These are phyloP conservation scores for Nothocercus nigrocapillus DNA, from an alignment of 2,113 vertebrate species.

Conservation along the genomic window DNA sequence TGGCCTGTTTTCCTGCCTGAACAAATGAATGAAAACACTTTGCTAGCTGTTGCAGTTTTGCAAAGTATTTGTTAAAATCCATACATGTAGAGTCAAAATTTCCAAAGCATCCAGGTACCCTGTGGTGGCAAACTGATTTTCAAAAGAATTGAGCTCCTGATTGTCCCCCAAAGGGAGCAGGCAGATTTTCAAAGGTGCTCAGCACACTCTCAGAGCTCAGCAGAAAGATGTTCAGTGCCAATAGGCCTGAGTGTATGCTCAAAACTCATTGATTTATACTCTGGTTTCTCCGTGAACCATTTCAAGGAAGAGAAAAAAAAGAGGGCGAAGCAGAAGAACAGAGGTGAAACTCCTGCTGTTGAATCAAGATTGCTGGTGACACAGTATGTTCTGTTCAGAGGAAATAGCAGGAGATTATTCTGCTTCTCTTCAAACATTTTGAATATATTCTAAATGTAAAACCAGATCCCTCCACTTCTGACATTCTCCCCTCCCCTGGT, in stretches of 20 bases:
- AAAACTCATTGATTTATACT: background rate
- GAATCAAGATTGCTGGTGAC: background rate
- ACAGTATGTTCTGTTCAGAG: conserved; percentile 17
- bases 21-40: background rate
- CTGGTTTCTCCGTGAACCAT: background rate
- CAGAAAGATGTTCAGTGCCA: background rate
- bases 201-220: background rate
- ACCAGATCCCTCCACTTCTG: conserved; percentile 27
- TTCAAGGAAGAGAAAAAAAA: conserved; percentile 3
- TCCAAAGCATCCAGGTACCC: background rate
- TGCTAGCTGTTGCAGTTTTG: background rate
- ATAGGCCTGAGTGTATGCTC: background rate
- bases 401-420: background rate
- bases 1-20: background rate
- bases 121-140: background rate
- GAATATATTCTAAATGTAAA: conserved; percentile 53
- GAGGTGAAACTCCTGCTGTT: conserved; percentile 22
- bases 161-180: background rate
- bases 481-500: background rate
- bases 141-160: background rate
- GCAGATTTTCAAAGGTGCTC: background rate
- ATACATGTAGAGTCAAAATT: background rate
- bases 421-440: conserved; percentile 28
- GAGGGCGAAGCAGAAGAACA: background rate
- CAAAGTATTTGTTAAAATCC: background rate